phyloP scores from a whole-genome alignment of 2,797 vertebrate genomes.

The Gymnodraco acuticeps region DNA sequence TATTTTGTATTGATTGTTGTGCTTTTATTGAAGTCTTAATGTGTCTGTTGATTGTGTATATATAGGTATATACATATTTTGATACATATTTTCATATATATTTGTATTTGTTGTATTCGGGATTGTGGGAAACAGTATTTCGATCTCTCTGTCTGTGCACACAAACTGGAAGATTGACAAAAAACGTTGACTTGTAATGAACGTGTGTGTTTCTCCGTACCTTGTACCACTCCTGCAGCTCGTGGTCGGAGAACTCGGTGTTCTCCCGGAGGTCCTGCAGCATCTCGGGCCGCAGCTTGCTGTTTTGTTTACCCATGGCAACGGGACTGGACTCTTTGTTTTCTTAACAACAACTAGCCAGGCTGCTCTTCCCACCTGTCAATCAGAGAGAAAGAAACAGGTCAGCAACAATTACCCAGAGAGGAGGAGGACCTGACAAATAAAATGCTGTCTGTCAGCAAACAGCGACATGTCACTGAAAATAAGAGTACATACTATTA shows the following conservation, averaged over 20 bases:
- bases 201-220: slow-evolving; percentile 48
- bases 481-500: neutral
- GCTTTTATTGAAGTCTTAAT: too few species aligned
- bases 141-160: too few species aligned
- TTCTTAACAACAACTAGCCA: slow-evolving; percentile 70
- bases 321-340: slow-evolving; percentile 65
- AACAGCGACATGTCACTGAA: neutral
- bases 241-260: slow-evolving; percentile 89
- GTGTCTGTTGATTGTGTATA: too few species aligned
- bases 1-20: too few species aligned
- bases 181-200: too few species aligned
- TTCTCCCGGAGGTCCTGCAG: slow-evolving; percentile 89
- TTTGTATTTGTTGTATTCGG: too few species aligned
- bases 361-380: slow-evolving; percentile 80
- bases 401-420: slow-evolving; percentile 48
- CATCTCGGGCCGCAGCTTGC: slow-evolving; percentile 89
- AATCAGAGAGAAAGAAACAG: slow-evolving; percentile 52
- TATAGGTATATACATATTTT: too few species aligned
- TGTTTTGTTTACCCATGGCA: slow-evolving; percentile 91
- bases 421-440: slow-evolving; percentile 17
- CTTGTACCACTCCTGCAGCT: slow-evolving; percentile 91
- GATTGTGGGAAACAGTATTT: too few species aligned
- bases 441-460: slow-evolving; percentile 13
- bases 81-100: too few species aligned
- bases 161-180: too few species aligned